Evolutionary conservation across 2,797 vertebrate species (phyloP), one percentile per base, ranked within the genome.

Genomic region (Sebastes aleutianus): DNA sequence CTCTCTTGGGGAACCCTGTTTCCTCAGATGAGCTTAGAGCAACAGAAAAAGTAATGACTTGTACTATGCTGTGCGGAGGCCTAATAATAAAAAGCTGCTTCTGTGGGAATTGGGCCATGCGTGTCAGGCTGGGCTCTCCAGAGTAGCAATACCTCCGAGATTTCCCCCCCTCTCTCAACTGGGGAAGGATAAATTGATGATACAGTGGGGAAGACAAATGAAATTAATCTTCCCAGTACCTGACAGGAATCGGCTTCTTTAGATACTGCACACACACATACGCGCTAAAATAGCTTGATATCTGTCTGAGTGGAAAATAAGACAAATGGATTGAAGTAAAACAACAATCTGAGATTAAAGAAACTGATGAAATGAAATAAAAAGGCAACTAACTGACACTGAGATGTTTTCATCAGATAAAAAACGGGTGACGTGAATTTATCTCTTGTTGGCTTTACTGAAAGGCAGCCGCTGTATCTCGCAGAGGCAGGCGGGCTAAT

Each of bases 11-110:
- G 89, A 84, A 87, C 80, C 90, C 89, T 87, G 91, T 92, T 94
- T 95, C 94, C 95, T 93, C 93, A 94, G 92, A 94, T 94, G 94
- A 95, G 94, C 95, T 95, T 91, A 92, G 93, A 95, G 95, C 93
- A 93, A 93, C 91, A 93, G 94, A 94, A 92, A 95, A 96, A 96
- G 94, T 95, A 96, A 96, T 96, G 95, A 95, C 95, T 96, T 93
- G 93, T 95, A 93, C 95, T 85, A 88, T 93, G 88, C 91, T 86
- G 91, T 89, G 91, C 89, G 85, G 89, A 87, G 90, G 93, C 91
- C 95, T 96, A 95, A 96, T 96, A 96, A 96, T 95, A 96, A 96
- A 50, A 96, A 95, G 91, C 94, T 90, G 90, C 91, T 93, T 94
- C 94, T 93, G 88, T 95, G 96, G 95, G 96, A 96, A 95, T 95